phyloP scores from a whole-genome alignment of 2,797 vertebrate genomes.

The Urophycis tenuis region DNA sequence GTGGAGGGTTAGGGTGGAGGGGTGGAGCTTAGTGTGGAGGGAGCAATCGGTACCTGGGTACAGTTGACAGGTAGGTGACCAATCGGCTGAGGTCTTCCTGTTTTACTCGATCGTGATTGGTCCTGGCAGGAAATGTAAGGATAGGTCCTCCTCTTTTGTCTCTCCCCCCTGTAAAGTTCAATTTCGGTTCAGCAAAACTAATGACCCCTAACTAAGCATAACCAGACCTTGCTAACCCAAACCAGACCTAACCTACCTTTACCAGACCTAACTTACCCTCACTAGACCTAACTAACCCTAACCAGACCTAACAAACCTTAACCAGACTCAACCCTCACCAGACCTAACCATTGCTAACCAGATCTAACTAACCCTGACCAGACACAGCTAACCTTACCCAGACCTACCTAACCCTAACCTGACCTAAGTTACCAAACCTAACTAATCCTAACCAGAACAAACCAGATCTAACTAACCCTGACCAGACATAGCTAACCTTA shows the following conservation, averaged over 20 bases:
- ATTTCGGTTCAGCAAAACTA: too few relatives aligned
- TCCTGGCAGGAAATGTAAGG: constrained; percentile 94
- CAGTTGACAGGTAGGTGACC: constrained; percentile 92
- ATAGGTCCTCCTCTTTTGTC: constrained; percentile 97
- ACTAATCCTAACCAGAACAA: too few relatives aligned
- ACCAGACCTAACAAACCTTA: neutral
- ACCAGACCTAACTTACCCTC: neutral
- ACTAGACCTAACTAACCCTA: neutral
- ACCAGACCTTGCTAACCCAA: too few relatives aligned
- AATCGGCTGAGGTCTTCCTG: constrained; percentile 95
- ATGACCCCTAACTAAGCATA: too few relatives aligned
- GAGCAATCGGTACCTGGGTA: constrained; percentile 80
- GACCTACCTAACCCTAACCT: too few relatives aligned
- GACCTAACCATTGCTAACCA: neutral
- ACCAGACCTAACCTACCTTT: neutral
- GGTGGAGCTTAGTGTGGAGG: neutral
- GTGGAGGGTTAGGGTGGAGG: neutral
- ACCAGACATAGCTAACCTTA: too few relatives aligned
- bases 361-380: neutral
- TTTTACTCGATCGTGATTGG: constrained; percentile 99
- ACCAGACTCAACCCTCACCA: neutral
- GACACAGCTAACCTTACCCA: too few relatives aligned
- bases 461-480: too few relatives aligned
- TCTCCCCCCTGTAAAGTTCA: constrained; percentile 78
- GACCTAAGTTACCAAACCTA: too few relatives aligned